A percentile compares a stretch with the other conserved stretches of the same genome.
These are phyloP conservation scores for Eristalis intricaria DNA, from an alignment of 2,888 invertebrate species.

Conservation along the genomic window DNA sequence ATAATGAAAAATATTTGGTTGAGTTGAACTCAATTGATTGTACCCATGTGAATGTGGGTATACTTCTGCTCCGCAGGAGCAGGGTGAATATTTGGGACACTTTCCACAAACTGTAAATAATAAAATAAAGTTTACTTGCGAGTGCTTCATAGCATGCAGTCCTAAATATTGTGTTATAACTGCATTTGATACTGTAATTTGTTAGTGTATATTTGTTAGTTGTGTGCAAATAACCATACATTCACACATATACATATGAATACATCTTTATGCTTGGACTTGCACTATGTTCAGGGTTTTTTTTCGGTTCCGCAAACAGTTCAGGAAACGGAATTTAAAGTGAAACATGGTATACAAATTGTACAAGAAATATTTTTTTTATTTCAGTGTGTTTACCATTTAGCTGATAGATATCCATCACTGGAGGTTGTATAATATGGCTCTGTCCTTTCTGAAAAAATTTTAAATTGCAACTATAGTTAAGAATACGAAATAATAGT, in stretches of 20 bases:
- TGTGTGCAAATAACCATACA: too few species aligned
- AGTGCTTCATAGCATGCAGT: too few species aligned
- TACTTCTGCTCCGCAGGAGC: slow-evolving; percentile 25
- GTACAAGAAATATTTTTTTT: neutral
- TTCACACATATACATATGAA: too few species aligned
- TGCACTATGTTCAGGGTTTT: too few species aligned
- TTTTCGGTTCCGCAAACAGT: too few species aligned
- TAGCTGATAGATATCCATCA: slow-evolving; percentile 59
- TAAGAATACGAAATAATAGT: neutral
- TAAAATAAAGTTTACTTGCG: neutral
- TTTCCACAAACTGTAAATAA: slow-evolving; percentile 52
- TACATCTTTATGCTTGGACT: too few species aligned
- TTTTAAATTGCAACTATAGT: too few species aligned
- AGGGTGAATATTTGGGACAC: slow-evolving; percentile 46
- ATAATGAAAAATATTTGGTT: slow-evolving; percentile 51
- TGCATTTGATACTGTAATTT: too few species aligned
- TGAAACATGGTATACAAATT: neutral
- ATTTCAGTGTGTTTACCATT: slow-evolving; percentile 56
- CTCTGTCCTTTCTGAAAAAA: slow-evolving; percentile 50
- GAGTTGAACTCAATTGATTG: slow-evolving; percentile 27
- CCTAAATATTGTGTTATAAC: too few species aligned
- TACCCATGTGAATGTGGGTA: slow-evolving; percentile 24
- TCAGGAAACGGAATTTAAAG: too few species aligned
- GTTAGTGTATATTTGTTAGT: too few species aligned
- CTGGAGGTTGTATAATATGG: slow-evolving; percentile 47